phyloP scores from a whole-genome alignment of 2,797 vertebrate genomes.

The Sebastes dallii region DNA sequence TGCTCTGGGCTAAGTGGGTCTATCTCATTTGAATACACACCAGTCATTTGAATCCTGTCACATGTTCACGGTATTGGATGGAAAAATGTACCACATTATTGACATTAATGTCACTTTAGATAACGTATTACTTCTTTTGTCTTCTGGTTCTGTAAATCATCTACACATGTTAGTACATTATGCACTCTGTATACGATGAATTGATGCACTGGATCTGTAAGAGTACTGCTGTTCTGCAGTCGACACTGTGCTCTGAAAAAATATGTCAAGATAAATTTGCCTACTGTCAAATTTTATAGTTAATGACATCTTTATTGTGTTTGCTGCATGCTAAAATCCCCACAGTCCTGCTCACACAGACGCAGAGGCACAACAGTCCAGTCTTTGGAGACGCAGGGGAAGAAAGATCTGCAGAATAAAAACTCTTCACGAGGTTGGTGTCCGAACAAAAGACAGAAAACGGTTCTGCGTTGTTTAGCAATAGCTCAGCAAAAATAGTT shows the following conservation, averaged over 20 bases:
- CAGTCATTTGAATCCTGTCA: not conserved
- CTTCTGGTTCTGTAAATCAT: too few relatives aligned
- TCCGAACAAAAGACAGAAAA: not conserved
- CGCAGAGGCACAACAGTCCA: not conserved
- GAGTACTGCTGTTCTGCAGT: too few relatives aligned
- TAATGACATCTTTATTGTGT: not conserved
- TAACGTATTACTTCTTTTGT: too few relatives aligned
- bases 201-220: too few relatives aligned
- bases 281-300: not conserved
- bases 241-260: too few relatives aligned
- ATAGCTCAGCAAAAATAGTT: too few relatives aligned
- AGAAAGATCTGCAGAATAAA: not conserved
- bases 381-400: not conserved
- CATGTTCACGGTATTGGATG: too few relatives aligned
- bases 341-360: not conserved
- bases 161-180: too few relatives aligned
- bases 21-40: not conserved
- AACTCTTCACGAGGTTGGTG: not conserved
- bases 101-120: too few relatives aligned
- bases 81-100: too few relatives aligned
- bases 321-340: not conserved
- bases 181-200: rapidly evolving
- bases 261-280: not conserved
- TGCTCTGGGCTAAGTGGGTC: too few relatives aligned
- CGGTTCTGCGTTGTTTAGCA: too few relatives aligned